Evolutionary conservation across 2,888 invertebrate genomes (phyloP), one percentile per base, ranked within the genome.

Genomic region (Macrosiphum euphorbiae): DNA sequence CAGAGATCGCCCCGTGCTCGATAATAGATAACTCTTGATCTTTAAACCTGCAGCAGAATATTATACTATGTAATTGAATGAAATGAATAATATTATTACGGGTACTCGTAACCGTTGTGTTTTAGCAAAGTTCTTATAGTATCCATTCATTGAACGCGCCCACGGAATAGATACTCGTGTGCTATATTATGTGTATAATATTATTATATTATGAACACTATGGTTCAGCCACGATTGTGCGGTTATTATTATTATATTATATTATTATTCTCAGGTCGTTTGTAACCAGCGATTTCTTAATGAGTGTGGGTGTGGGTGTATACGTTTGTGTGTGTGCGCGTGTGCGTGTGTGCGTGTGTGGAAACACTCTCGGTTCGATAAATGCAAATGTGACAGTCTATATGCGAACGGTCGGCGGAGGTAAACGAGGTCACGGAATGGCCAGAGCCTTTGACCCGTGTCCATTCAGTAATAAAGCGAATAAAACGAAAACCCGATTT

Each of bases 401-500:
- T 41, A 26, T 86, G 11, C 61, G 90, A 24, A 67, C 26, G 28
- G 50, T n/a, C 67, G 28, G 24, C 10, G 85, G n/a, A 24, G 88
- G 61, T 28, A 67, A 94, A 94, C 67, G 90, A 94, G 94, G 94
- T 94, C 94, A 94, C 94, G 94, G 90, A 52, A 90, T 10, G 90
- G 90, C 52, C 86, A 67, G 28, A 90, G 94, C 94, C 94, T 94
- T 94, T 94, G 94, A 94, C 94, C 94, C 67, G 47, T 94, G 94
- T 94, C 94, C 94, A 94, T 90, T 90, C 90, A 67, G 61, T n/a
- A 55, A 78, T 78, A 78, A 85, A 91, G 16, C 52, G 50, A 91
- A 85, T 24, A 85, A 91, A 85, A 91, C 52, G 67, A 92, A 90
- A 90, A 61, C 41, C 26, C n/a, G 28, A 61, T 86, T 94, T 90